Percentiles rank a stretch among this genome's conserved stretches.
Evolutionary conservation across 2,888 invertebrate genomes (phyloP).

Genomic region (Sthenelais limicola): DNA sequence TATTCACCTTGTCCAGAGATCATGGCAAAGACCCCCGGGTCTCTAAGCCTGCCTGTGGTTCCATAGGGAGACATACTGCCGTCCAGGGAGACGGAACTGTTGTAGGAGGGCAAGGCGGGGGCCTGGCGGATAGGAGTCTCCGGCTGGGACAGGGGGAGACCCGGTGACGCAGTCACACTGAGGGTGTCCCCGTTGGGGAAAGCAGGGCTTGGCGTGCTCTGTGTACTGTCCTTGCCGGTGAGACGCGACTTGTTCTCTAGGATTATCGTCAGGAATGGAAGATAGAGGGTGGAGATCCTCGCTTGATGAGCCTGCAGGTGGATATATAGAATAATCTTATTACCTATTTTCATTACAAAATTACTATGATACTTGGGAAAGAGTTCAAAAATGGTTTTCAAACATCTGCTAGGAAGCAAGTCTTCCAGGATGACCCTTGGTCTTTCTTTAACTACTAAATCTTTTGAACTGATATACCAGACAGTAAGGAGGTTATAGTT

Average conservation of each 20-base stretch:
- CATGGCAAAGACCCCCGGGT: conserved; percentile 61
- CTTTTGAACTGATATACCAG: no score
- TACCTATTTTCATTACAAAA: no score
- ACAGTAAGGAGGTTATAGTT: no score
- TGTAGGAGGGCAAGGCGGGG: conserved; percentile 15
- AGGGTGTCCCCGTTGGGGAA: conserved; percentile 26
- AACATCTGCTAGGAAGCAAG: no score
- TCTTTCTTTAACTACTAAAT: no score
- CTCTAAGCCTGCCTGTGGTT: conserved; percentile 29
- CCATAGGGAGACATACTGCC: conserved; percentile 12
- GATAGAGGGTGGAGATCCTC: conserved; percentile 90
- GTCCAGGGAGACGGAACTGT: conserved; percentile 31
- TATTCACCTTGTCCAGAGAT: conserved; percentile 55
- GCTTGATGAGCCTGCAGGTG: conserved; percentile 78
- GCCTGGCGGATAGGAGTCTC: conserved; percentile 4
- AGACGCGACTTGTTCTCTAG: conserved; percentile 89
- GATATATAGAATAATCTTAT: no score
- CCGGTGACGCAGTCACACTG: background rate
- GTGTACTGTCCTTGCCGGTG: conserved; percentile 56
- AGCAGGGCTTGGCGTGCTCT: conserved; percentile 4
- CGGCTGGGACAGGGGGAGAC: conserved; percentile 24
- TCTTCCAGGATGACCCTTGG: no score
- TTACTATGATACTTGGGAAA: no score
- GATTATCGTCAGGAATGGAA: conserved; percentile 91
- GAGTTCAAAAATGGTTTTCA: no score